Evolutionary conservation across 2,113 vertebrate species (phyloP).

Genomic region (Microtus oregoni): DNA sequence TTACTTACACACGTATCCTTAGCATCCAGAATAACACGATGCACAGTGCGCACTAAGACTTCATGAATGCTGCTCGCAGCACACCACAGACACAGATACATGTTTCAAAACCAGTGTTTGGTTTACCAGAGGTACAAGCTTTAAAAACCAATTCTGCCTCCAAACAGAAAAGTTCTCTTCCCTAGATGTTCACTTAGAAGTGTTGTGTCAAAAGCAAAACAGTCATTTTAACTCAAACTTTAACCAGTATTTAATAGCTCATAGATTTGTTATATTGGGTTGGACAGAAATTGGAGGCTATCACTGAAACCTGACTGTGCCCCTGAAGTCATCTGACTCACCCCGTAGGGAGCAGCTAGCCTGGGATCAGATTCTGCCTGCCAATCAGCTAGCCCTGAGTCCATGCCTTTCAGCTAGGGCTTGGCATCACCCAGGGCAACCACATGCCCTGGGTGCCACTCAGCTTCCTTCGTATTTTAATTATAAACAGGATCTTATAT

Average conservation of each 20-base stretch:
- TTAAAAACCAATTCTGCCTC: neutral
- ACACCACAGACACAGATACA: neutral
- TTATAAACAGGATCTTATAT: constrained; percentile 21
- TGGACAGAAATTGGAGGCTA: neutral
- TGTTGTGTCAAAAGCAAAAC: constrained; percentile 21
- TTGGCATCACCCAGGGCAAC: neutral
- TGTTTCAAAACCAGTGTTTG: neutral
- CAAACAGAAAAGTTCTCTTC: neutral
- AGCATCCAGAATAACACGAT: neutral
- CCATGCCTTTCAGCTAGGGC: neutral
- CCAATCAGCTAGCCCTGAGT: neutral
- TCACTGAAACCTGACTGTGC: neutral
- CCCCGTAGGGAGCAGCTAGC: neutral
- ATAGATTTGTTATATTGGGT: neutral
- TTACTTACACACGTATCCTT: neutral
- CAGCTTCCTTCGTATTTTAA: neutral
- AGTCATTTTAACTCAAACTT: constrained; percentile 7
- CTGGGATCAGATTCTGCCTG: neutral
- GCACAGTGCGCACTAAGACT: neutral
- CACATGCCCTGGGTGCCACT: neutral
- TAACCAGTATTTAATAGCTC: constrained; percentile 26
- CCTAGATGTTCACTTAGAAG: constrained; percentile 33
- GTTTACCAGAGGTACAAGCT: neutral
- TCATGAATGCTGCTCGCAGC: neutral
- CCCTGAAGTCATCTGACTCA: neutral